These are phyloP conservation scores for Bambusicola thoracicus DNA, from an alignment of 2,113 vertebrate genomes.

Conservation along the genomic window DNA sequence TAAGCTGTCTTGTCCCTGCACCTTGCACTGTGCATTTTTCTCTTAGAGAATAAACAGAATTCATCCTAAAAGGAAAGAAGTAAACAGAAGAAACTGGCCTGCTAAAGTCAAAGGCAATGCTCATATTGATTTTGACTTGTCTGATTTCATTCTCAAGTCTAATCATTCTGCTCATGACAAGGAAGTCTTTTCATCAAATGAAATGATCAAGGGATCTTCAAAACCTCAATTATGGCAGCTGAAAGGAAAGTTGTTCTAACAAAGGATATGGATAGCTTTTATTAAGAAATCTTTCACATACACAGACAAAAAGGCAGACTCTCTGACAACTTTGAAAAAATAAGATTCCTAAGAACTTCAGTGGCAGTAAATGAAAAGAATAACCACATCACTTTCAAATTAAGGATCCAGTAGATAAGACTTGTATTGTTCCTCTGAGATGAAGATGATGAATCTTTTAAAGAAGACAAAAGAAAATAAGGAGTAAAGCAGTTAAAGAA, in stretches of 20 bases:
- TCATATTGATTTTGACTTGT: not conserved
- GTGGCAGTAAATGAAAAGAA: not conserved
- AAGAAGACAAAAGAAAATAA: not conserved
- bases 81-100: not conserved
- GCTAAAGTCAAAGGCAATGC: not conserved
- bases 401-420: not conserved
- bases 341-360: not conserved
- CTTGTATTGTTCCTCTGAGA: not conserved
- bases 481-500: not conserved
- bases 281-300: not conserved
- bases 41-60: not conserved
- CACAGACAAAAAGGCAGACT: not conserved
- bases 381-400: fast-evolving
- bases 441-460: not conserved
- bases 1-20: not conserved
- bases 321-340: not conserved
- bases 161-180: not conserved
- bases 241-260: not conserved
- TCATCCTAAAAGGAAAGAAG: not conserved
- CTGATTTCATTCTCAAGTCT: not conserved
- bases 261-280: not conserved
- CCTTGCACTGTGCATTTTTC: not conserved
- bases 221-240: not conserved
- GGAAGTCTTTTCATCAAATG: not conserved
- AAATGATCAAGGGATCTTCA: not conserved